phyloP scores from a whole-genome alignment of 2,888 invertebrate species.

The Melanostoma scalare region DNA sequence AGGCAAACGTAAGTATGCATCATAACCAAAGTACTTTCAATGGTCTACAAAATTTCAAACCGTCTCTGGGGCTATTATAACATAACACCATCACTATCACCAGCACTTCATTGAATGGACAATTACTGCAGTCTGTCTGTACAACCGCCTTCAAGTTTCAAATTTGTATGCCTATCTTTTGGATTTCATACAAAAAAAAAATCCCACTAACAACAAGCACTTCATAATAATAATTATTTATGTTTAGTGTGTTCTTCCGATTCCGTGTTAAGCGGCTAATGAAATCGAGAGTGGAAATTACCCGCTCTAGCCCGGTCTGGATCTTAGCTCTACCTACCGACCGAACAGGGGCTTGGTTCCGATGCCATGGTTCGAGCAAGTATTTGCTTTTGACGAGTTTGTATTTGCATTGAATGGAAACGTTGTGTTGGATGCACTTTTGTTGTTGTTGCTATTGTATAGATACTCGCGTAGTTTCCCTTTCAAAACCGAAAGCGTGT shows the following conservation, averaged over 20 bases:
- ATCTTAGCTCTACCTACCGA: not conserved
- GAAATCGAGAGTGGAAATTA: constrained; percentile 74
- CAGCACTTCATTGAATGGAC: constrained; percentile 18
- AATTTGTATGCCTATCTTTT: constrained; percentile 33
- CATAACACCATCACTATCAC: constrained; percentile 36
- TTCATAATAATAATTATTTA: constrained; percentile 57
- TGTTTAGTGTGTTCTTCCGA: constrained; percentile 71
- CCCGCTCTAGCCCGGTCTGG: constrained; percentile 37
- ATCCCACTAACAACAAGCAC: constrained; percentile 12
- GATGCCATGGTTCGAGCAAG: constrained; percentile 8
- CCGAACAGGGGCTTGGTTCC: constrained; percentile 2
- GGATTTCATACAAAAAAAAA: constrained; percentile 15
- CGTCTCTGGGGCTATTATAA: constrained; percentile 46
- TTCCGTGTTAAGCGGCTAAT: constrained; percentile 74
- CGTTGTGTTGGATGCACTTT: not conserved
- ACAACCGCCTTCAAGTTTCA: not conserved
- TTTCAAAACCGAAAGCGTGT: constrained; percentile 54
- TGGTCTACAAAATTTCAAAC: constrained; percentile 39
- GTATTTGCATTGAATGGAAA: constrained; percentile 11
- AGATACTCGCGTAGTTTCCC: constrained; percentile 44
- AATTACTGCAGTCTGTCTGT: constrained; percentile 18
- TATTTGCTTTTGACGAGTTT: constrained; percentile 8
- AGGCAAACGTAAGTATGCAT: constrained; percentile 37
- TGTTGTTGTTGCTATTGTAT: constrained; percentile 7
- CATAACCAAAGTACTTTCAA: constrained; percentile 49